Percentiles rank a stretch among this genome's conserved stretches.
Evolutionary conservation across 1,140 invertebrate genomes (phyloP).

Genomic region (Drosophila sturtevanti): DNA sequence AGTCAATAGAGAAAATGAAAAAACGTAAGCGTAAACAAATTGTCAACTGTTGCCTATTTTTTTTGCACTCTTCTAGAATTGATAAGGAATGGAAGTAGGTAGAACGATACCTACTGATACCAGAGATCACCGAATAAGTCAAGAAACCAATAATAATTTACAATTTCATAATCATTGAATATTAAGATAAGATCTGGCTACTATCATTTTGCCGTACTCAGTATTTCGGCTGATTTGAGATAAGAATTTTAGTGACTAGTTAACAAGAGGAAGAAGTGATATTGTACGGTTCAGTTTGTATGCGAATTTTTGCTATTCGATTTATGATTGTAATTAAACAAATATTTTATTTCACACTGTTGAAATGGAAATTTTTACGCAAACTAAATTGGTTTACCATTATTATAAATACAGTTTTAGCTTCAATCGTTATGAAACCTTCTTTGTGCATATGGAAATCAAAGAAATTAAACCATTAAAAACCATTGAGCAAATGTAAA

Average conservation of each 20-base stretch:
- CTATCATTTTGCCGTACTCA: background rate
- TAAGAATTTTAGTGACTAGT: background rate
- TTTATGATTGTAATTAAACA: background rate
- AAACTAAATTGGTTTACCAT: background rate
- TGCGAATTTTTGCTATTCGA: background rate
- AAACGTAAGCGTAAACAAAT: background rate
- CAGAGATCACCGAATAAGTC: background rate
- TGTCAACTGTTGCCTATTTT: background rate
- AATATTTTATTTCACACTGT: background rate
- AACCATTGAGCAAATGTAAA: too few species aligned
- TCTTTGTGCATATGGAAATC: too few species aligned
- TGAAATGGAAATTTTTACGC: background rate
- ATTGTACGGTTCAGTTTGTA: background rate
- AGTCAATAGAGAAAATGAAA: slow-evolving; percentile 33
- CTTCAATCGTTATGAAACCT: too few species aligned
- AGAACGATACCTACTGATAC: background rate
- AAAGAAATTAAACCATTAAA: too few species aligned
- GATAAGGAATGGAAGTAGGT: background rate
- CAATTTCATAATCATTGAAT: background rate
- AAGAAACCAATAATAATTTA: slow-evolving; percentile 8
- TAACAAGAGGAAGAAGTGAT: too few species aligned
- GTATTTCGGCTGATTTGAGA: background rate
- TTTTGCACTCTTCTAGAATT: background rate
- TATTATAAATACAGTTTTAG: too few species aligned
- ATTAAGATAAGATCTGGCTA: background rate